Conservation (phyloP, 2,113 vertebrate genomes). For the Acrocephalus arundinaceus region DNA sequence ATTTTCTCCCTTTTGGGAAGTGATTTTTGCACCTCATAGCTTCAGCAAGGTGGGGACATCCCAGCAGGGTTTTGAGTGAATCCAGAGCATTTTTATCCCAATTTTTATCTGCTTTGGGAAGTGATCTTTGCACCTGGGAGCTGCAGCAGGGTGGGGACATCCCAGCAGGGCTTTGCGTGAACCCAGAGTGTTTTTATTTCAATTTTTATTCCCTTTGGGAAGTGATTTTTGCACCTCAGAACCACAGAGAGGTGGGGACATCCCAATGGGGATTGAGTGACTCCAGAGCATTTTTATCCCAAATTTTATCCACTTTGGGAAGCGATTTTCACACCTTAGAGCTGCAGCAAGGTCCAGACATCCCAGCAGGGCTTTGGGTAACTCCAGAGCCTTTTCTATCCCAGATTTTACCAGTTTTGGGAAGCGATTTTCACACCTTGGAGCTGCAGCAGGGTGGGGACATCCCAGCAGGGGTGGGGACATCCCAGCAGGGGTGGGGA, state of each 20-base stretch:
- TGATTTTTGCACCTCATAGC: not conserved
- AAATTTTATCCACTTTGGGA: not conserved
- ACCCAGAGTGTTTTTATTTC: no score
- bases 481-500: no score
- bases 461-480: no score
- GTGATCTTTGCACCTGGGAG: not conserved
- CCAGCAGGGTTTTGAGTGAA: no score
- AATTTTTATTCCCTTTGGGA: no score
- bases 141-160: not conserved
- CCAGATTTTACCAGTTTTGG: no score
- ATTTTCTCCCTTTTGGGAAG: not conserved
- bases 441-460: no score
- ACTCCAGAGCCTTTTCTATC: no score
- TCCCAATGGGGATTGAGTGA: not conserved
- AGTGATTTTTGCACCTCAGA: not conserved
- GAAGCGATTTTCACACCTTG: no score
- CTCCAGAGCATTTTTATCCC: not conserved
- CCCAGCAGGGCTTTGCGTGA: not conserved
- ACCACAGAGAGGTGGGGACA: not conserved
- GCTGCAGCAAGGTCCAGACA: not conserved
- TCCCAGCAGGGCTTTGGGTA: no score
- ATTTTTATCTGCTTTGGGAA: not conserved
- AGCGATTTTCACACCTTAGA: not conserved
- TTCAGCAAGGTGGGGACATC: not conserved
- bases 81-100: no score